These are phyloP conservation scores for Drosophila sucinea DNA, from an alignment of 1,140 invertebrate genomes.

Conservation along the genomic window DNA sequence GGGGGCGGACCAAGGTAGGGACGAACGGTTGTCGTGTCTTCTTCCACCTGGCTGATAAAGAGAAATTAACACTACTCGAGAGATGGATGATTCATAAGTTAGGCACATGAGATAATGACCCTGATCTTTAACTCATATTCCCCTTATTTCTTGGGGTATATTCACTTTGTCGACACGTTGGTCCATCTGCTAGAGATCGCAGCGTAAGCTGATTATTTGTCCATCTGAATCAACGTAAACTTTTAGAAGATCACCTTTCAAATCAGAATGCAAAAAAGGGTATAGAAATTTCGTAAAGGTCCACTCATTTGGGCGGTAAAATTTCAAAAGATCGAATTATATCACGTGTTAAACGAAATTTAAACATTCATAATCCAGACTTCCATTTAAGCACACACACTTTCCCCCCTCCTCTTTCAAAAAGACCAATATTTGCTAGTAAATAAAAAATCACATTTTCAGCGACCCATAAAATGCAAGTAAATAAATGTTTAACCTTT, in stretches of 20 bases:
- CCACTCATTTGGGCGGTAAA: conserved; percentile 4
- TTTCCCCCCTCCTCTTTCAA: conserved; percentile 24
- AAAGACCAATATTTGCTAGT: conserved; percentile 59
- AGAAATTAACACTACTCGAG: not conserved
- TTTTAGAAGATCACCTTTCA: no score
- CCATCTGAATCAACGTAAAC: no score
- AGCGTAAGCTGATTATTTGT: no score
- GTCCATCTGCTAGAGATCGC: no score
- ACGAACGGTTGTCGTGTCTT: not conserved
- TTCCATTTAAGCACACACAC: conserved; percentile 23
- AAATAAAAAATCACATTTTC: conserved; percentile 68
- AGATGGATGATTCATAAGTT: conserved; percentile 5
- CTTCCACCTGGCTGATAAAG: conserved; percentile 28
- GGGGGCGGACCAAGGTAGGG: conserved; percentile 9
- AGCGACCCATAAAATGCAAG: conserved; percentile 68
- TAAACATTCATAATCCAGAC: conserved; percentile 2
- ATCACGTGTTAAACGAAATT: conserved; percentile 43
- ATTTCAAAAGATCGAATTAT: not conserved
- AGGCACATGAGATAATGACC: conserved; percentile 1
- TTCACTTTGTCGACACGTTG: not conserved
- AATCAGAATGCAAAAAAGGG: no score
- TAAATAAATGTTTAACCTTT: conserved; percentile 72
- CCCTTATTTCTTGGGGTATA: not conserved
- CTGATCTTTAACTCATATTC: conserved; percentile 1
- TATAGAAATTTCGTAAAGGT: no score